Evolutionary conservation across 2,797 vertebrate genomes (phyloP).

Genomic region (Enteromius argenteus): DNA sequence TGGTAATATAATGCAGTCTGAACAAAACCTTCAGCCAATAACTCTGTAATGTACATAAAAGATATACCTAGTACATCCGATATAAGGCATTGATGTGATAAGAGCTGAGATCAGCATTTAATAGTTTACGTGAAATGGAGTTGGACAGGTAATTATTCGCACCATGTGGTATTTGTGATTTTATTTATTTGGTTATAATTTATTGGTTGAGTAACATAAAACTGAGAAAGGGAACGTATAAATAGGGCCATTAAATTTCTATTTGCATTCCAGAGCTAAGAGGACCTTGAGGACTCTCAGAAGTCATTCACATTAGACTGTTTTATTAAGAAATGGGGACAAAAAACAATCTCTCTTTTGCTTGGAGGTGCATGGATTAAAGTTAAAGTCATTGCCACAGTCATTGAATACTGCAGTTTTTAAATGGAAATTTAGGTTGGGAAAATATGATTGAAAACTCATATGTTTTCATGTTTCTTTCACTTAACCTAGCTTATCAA

Average conservation of each 20-base stretch:
- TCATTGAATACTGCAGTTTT: background rate
- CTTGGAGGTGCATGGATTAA: background rate
- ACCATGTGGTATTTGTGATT: background rate
- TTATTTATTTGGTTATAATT: constrained; percentile 27
- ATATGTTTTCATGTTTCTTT: background rate
- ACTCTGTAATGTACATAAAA: background rate
- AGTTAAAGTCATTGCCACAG: background rate
- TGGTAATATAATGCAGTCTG: constrained; percentile 4
- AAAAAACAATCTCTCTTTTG: background rate
- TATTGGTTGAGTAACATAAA: constrained; percentile 3
- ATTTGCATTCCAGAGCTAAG: constrained; percentile 30
- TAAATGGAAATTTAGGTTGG: background rate
- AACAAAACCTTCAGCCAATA: background rate
- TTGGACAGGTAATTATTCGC: constrained; percentile 1
- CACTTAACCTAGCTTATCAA: background rate
- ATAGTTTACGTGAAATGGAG: constrained; percentile 5
- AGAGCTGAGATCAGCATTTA: background rate
- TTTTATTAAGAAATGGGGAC: constrained; percentile 2
- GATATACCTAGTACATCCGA: background rate
- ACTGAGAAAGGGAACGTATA: constrained; percentile 4
- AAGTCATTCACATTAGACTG: constrained; percentile 5
- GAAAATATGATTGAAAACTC: background rate
- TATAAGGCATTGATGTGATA: background rate
- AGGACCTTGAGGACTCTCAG: constrained; percentile 18
- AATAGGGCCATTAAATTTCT: constrained; percentile 6